Evolutionary conservation across 2,113 vertebrate genomes (phyloP), one percentile per base, ranked within the genome.

Genomic region (Rana temporaria): DNA sequence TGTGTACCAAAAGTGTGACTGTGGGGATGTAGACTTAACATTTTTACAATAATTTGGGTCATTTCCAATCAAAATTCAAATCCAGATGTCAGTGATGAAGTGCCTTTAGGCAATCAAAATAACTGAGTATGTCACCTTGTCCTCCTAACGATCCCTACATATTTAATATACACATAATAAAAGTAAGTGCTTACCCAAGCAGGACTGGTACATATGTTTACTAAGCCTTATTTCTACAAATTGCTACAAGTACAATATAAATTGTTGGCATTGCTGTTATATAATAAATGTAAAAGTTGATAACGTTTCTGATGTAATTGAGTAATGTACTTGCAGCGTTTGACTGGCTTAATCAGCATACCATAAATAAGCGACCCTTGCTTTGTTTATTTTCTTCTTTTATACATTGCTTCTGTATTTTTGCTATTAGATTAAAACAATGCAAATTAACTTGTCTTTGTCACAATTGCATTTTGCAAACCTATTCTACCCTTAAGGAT

Each of bases 161-260:
- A 88, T 89, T 90, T 87, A 90, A 90, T 84, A 87, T 85, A 90
- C 87, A 89, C 88, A 89, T 72, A 87, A 90, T 90, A 86, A 90
- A 90, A 90, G 83, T 86, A 86, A 87, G 85, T 89, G 88, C 87
- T 90, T 90, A 89, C 88, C 88, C 89, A 90, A 90, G 89, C 89
- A 91, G 87, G 87, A 90, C 87, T 62, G 78, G 84, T 87, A 89
- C 91, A 90, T 91, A 90, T 89, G 90, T 90, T 90, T 91, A 89
- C 85, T 84, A 88, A 87, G 82, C 63, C 82, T 85, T 85, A 87
- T 85, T 87, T 86, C 86, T 88, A 82, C 84, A 85, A 88, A 85
- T 86, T 85, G 74, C 74, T 84, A 24, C 22, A 42, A 79, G 78
- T 86, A 87, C 71, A 78, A 89, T 88, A 72, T 84, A 87, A 86